These are phyloP conservation scores for Prochilodus magdalenae DNA, from an alignment of 2,113 vertebrate genomes.

Conservation along the genomic window DNA sequence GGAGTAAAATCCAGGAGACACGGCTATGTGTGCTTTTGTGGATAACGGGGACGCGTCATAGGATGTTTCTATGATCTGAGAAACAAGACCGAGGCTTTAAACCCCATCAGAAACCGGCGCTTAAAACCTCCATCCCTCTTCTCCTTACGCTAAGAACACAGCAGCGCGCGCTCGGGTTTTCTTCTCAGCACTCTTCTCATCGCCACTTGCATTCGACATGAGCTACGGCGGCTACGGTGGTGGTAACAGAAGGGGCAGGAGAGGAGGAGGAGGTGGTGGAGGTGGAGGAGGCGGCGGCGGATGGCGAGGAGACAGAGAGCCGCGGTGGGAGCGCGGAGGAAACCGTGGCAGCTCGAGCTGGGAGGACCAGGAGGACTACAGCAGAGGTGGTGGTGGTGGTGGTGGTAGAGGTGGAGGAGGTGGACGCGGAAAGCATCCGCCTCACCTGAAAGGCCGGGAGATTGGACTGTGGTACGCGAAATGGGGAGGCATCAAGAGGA, in stretches of 20 bases:
- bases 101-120: not conserved
- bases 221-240: conserved; percentile 77
- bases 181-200: not conserved
- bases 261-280: conserved; percentile 77
- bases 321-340: conserved; percentile 64
- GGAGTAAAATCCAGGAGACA: not conserved
- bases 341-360: conserved; percentile 38
- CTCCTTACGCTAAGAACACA: not conserved
- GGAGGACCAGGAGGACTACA: conserved; percentile 65
- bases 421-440: conserved; percentile 83
- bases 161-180: too few species aligned
- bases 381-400: conserved; percentile 61
- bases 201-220: conserved; percentile 70
- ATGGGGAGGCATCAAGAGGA: conserved; percentile 85
- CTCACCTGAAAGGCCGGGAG: conserved; percentile 90
- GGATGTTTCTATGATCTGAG: not conserved
- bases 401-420: conserved; percentile 67
- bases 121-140: not conserved
- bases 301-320: conserved; percentile 67
- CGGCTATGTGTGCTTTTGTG: not conserved
- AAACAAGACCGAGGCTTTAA: not conserved
- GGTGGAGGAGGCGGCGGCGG: conserved; percentile 72
- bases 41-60: not conserved
- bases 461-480: conserved; percentile 97
- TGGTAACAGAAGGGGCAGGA: conserved; percentile 57